Conservation (phyloP, 2,113 vertebrate species). For the Tragelaphus strepsiceros region DNA sequence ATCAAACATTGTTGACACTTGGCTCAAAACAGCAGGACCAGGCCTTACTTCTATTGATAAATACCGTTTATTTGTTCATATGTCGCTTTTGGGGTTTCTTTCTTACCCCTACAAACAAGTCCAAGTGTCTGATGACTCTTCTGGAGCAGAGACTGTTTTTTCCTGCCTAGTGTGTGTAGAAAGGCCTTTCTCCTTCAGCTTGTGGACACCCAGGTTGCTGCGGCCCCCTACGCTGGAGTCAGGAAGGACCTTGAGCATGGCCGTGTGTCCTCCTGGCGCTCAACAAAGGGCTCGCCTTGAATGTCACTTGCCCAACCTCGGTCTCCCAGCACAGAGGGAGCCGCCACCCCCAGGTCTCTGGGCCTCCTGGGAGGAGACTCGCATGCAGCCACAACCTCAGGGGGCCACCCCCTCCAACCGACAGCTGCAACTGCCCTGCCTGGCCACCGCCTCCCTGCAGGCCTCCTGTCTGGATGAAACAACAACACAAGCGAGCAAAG, state of each 20-base stretch:
- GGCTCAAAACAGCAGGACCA: conserved; percentile 70
- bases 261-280: conserved; percentile 67
- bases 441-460: conserved; percentile 69
- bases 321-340: conserved; percentile 46
- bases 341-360: conserved; percentile 69
- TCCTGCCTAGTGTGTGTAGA: conserved; percentile 64
- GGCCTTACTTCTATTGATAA: conserved; percentile 81
- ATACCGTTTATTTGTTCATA: conserved; percentile 62
- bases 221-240: neutral
- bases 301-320: conserved; percentile 70
- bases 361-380: conserved; percentile 65
- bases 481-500: neutral
- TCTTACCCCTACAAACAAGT: neutral
- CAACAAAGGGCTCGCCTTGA: conserved; percentile 79
- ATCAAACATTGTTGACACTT: neutral
- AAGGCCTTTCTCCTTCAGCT: conserved; percentile 1
- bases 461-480: conserved; percentile 56
- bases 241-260: conserved; percentile 58
- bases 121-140: conserved; percentile 57
- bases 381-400: conserved; percentile 75
- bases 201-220: neutral
- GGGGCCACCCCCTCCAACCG: conserved; percentile 48
- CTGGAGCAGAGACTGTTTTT: conserved; percentile 33
- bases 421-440: conserved; percentile 75
- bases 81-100: conserved; percentile 63